Percentiles rank a stretch among this genome's conserved stretches.
Evolutionary conservation across 2,113 vertebrate genomes (phyloP).

Genomic region (Centropus bengalensis): DNA sequence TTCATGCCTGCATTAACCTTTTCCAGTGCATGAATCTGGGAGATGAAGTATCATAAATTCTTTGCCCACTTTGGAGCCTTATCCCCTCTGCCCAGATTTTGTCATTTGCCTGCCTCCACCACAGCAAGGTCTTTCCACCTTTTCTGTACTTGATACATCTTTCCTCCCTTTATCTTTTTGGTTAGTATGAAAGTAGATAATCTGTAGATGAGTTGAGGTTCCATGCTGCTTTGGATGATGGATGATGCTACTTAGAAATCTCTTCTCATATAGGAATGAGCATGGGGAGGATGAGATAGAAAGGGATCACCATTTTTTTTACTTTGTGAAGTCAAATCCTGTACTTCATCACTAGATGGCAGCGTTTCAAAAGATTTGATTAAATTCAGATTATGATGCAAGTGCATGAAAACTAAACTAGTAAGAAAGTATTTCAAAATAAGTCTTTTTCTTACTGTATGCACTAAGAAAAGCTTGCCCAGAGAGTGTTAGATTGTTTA

Average conservation of each 20-base stretch:
- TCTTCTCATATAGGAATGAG: neutral
- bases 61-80: neutral
- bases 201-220: neutral
- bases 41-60: neutral
- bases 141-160: neutral
- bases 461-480: neutral
- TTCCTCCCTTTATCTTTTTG: neutral
- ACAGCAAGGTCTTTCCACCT: neutral
- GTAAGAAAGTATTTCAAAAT: neutral
- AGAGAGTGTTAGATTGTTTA: neutral
- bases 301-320: neutral
- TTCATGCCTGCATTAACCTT: neutral
- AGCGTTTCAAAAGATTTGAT: neutral
- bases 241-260: neutral
- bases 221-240: neutral
- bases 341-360: constrained; percentile 30
- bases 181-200: neutral
- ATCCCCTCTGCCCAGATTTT: neutral
- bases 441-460: neutral
- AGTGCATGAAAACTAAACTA: neutral
- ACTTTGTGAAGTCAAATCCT: neutral
- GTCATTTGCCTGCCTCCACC: rapidly evolving
- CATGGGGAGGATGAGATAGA: rapidly evolving
- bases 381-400: neutral
- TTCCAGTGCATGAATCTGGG: neutral